phyloP scores from a whole-genome alignment of 2,113 vertebrate genomes.

The Pseudorhombus dupliciocellatus region DNA sequence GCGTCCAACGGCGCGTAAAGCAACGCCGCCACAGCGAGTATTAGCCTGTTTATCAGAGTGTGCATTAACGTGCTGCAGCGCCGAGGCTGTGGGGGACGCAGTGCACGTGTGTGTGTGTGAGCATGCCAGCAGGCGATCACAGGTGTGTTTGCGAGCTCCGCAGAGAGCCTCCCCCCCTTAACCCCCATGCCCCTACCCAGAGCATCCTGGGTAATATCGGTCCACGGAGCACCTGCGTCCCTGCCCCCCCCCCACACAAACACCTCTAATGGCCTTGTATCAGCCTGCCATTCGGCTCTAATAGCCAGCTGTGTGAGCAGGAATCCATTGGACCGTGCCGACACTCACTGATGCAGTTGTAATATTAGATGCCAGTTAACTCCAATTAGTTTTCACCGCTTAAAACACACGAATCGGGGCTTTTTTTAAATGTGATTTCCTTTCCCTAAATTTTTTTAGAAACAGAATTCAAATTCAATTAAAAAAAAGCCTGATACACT shows the following conservation, averaged over 20 bases:
- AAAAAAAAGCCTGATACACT: no score
- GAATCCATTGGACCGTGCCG: constrained; percentile 41
- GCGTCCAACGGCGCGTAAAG: constrained; percentile 64
- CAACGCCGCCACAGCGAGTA: constrained; percentile 59
- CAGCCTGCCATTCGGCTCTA: constrained; percentile 60
- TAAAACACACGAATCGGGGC: not conserved
- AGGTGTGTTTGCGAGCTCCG: constrained; percentile 74
- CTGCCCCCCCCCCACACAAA: constrained; percentile 35
- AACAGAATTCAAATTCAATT: not conserved
- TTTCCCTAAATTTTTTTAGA: no score
- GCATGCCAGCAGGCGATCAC: constrained; percentile 65
- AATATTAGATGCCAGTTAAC: constrained; percentile 55
- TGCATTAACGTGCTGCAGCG: constrained; percentile 67
- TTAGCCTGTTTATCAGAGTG: constrained; percentile 76
- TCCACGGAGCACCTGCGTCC: constrained; percentile 71
- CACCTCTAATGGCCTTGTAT: constrained; percentile 64
- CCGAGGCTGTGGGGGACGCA: not conserved
- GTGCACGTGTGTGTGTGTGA: constrained; percentile 17
- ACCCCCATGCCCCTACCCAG: constrained; percentile 46
- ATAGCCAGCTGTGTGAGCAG: constrained; percentile 75
- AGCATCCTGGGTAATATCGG: constrained; percentile 78
- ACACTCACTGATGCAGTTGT: constrained; percentile 60
- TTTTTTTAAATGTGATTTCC: not conserved
- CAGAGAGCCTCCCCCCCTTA: constrained; percentile 59
- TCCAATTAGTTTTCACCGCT: constrained; percentile 27